phyloP scores from a whole-genome alignment of 2,797 vertebrate genomes.

The Agapornis canus region DNA sequence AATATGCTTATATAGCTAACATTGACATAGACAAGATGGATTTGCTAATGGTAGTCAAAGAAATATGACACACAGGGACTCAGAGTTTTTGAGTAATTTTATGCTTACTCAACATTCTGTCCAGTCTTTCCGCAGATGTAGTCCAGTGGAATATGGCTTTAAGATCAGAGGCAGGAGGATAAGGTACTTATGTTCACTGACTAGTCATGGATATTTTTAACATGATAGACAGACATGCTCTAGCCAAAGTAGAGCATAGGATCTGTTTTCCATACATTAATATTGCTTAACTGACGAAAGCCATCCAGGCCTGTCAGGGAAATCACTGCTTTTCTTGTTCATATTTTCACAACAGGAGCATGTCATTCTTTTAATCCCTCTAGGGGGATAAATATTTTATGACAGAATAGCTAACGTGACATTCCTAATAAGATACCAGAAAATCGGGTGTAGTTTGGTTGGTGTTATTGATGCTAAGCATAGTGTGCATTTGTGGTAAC shows the following conservation, averaged over 20 bases:
- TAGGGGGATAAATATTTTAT: constrained; percentile 17
- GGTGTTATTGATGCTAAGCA: neutral
- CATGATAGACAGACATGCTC: neutral
- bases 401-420: constrained; percentile 37
- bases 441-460: neutral
- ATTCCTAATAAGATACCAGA: neutral
- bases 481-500: neutral
- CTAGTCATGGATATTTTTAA: neutral
- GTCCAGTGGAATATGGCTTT: neutral
- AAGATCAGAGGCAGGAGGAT: neutral
- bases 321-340: neutral
- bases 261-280: neutral
- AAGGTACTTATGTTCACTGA: neutral
- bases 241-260: neutral
- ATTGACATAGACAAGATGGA: neutral
- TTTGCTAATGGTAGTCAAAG: neutral
- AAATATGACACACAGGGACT: neutral
- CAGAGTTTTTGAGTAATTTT: neutral
- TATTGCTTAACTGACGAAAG: constrained; percentile 31
- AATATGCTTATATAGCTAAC: neutral
- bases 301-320: neutral
- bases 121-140: neutral
- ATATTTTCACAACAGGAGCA: neutral
- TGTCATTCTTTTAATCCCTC: neutral
- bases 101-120: neutral